Percentiles rank a stretch among this genome's conserved stretches.
Conservation (phyloP, 2,888 invertebrate species). For the Nomada ruficornis region DNA sequence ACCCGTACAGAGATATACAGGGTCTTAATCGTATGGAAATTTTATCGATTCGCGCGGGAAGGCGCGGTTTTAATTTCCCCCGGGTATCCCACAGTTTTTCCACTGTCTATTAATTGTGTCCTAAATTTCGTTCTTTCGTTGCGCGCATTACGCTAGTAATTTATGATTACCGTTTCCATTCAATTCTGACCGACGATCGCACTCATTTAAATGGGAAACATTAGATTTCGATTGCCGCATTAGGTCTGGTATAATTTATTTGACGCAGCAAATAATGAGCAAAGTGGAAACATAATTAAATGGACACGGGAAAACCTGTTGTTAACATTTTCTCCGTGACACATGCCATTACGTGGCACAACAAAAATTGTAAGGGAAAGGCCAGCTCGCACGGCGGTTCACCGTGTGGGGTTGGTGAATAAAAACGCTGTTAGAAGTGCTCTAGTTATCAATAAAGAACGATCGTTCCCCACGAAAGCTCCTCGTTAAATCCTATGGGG, state of each 20-base stretch:
- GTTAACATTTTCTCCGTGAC: not conserved
- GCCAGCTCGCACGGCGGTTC: not conserved
- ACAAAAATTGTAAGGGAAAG: not conserved
- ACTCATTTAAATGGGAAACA: no score
- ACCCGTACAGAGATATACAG: constrained; percentile 3
- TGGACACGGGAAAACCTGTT: no score
- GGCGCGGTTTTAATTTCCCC: constrained; percentile 29
- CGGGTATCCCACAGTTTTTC: not conserved
- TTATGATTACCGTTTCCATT: no score
- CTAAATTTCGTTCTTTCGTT: not conserved
- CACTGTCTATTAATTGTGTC: not conserved
- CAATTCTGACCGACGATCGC: no score
- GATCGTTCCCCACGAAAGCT: constrained; percentile 49
- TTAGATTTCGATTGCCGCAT: no score
- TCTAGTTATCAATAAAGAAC: constrained; percentile 62
- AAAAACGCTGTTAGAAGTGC: constrained; percentile 51
- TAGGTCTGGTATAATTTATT: no score
- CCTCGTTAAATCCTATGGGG: constrained; percentile 72
- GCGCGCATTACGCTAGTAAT: no score
- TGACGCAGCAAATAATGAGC: no score
- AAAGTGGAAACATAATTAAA: no score
- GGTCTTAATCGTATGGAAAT: constrained; percentile 38
- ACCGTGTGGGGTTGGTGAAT: constrained; percentile 20
- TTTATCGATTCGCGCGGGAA: constrained; percentile 14
- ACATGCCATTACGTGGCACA: not conserved